Conservation (phyloP, 2,888 invertebrate species). For the Rhaphigaster nebulosa region DNA sequence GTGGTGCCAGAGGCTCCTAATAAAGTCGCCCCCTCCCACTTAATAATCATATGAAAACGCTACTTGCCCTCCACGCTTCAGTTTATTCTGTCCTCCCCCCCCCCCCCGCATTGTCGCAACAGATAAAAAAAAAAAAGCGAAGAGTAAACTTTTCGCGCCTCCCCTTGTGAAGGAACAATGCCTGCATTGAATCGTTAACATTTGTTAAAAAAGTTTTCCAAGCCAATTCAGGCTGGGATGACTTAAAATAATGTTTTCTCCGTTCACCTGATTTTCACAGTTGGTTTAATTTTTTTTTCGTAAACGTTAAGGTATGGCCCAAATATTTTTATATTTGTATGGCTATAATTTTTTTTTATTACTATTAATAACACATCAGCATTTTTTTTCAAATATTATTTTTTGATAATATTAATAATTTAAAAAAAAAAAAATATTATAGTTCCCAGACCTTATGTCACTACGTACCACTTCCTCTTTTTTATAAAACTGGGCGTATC, state of each 20-base stretch:
- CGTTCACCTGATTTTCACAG: background rate
- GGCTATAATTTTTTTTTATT: background rate
- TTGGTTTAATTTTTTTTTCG: background rate
- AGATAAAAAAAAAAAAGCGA: conserved; percentile 3
- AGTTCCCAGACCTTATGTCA: too few relatives aligned
- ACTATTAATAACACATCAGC: too few relatives aligned
- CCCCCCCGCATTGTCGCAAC: background rate
- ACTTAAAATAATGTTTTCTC: conserved; percentile 7
- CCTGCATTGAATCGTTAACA: conserved; percentile 41
- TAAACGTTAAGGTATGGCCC: background rate
- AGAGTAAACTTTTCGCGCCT: conserved; percentile 16
- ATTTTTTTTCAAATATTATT: too few relatives aligned
- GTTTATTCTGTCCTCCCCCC: background rate
- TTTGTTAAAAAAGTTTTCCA: conserved; percentile 36
- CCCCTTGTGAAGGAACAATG: conserved; percentile 38
- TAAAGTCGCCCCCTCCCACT: background rate
- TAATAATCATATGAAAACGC: conserved; percentile 27
- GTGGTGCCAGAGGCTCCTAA: background rate
- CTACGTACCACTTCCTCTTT: too few relatives aligned
- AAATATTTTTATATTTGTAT: conserved; percentile 1
- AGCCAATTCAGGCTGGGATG: conserved; percentile 17
- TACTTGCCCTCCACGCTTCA: background rate
- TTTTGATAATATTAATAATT: too few relatives aligned
- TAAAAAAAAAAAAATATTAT: too few relatives aligned
- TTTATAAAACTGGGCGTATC: too few relatives aligned